Evolutionary conservation across 1,140 invertebrate genomes (phyloP), one percentile per base, ranked within the genome.

Genomic region (Drosophila bifasciata): DNA sequence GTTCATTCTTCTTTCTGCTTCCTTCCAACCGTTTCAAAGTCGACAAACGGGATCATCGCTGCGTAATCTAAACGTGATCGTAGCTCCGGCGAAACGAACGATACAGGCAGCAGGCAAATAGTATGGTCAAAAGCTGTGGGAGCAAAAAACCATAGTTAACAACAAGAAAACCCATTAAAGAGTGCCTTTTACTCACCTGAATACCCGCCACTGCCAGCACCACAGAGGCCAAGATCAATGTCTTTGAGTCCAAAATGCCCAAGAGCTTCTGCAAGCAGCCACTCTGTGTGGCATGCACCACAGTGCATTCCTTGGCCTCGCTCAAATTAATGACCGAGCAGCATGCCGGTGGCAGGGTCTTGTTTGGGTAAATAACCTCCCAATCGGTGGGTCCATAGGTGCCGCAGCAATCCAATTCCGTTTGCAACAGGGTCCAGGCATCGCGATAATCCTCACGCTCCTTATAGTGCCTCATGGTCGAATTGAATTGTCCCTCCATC

Each of bases 41-140:
- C 88, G 76, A 63, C 70, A 71, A 9, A 79, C 69, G 46, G 86
- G 86, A 90, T 90, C 77, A 32, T 84, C 68, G 51, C 81, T 85
- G 17, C 83, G 88, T 36, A 79, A 48, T 56, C 95, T 97, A 97
- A 91, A 97, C 97, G 60, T 96, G 97, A 92, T 97, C 96, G 92
- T 97, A 97, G 92, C 97, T 97, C 91, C 95, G 95, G 79, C 96
- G 95, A 91, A 98, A 97, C 58, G 96, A 96, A 79, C 96, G 94
- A 74, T 96, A 97, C 92, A 98, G 93, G 91, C 96, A 96, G 92
- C 97, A 98, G 15, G 97, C 96, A 90, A 97, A 98, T 40, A 97
- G 93, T 49, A 98, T 96, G 50, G 97, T 97, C 77, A 98, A 93
- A 45, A 98, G 92, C 96, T 98, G 94, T 79, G n/a, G 8, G 15